These are phyloP conservation scores for Pollimyrus isidori DNA, from an alignment of 2,113 vertebrate species.

Conservation along the genomic window DNA sequence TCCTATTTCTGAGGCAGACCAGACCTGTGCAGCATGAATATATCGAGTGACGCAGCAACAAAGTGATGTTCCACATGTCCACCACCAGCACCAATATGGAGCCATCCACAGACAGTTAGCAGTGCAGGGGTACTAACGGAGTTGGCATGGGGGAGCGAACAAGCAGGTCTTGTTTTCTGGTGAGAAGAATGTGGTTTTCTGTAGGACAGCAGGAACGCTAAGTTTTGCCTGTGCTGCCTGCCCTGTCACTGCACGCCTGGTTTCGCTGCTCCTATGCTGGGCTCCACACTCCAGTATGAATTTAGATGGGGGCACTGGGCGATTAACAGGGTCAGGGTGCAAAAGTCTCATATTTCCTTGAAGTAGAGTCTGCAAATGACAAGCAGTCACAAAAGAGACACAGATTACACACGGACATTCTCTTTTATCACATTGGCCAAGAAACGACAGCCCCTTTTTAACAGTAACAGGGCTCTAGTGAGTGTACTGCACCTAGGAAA, in stretches of 20 bases:
- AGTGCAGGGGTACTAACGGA: background rate
- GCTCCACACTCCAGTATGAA: background rate
- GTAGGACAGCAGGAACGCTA: background rate
- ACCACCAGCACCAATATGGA: background rate
- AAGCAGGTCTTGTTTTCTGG: background rate
- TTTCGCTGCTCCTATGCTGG: background rate
- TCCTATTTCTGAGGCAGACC: slow-evolving; percentile 15
- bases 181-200: background rate
- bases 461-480: background rate
- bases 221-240: background rate
- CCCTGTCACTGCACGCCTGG: background rate
- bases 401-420: background rate
- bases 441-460: background rate
- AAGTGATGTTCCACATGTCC: background rate
- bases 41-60: slow-evolving; percentile 8
- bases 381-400: background rate
- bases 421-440: background rate
- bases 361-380: background rate
- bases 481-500: background rate
- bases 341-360: background rate
- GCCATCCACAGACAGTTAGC: background rate
- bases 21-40: background rate
- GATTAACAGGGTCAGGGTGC: background rate
- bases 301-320: background rate
- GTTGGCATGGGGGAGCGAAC: background rate